Evolutionary conservation across 1,140 invertebrate species (phyloP).

Genomic region (Aphidius ervi): DNA sequence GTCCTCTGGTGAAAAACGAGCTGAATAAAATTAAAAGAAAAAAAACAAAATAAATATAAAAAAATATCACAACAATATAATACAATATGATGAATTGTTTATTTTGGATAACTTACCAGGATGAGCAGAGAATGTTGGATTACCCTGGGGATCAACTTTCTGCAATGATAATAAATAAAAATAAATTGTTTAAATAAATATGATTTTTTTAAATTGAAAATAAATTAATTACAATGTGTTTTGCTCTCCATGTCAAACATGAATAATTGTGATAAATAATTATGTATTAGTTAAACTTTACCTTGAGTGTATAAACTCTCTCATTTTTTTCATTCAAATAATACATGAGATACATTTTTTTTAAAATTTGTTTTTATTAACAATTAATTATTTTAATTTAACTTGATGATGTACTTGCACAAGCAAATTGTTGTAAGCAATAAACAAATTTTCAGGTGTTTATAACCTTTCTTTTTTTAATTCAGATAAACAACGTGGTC

Average conservation of each 20-base stretch:
- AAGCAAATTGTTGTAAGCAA: too few species aligned
- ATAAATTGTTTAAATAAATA: conserved; percentile 18
- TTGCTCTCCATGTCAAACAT: too few species aligned
- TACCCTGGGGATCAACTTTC: conserved; percentile 71
- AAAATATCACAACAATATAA: background rate
- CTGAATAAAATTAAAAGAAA: conserved; percentile 51
- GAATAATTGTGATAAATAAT: too few species aligned
- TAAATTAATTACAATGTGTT: background rate
- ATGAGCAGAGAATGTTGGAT: conserved; percentile 83
- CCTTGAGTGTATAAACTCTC: conserved; percentile 69
- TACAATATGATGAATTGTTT: background rate
- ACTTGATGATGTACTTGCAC: too few species aligned
- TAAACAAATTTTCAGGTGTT: too few species aligned
- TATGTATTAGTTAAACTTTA: conserved; percentile 36
- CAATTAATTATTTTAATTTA: too few species aligned
- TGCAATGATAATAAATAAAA: conserved; percentile 48
- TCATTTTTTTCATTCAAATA: conserved; percentile 67
- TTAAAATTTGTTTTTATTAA: background rate
- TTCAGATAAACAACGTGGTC: too few species aligned
- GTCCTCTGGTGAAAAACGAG: conserved; percentile 93
- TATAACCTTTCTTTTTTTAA: too few species aligned
- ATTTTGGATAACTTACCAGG: conserved; percentile 58
- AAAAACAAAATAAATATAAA: background rate
- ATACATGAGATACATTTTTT: conserved; percentile 74
- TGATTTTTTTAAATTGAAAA: conserved; percentile 5